phyloP scores from a whole-genome alignment of 2,888 invertebrate genomes.

The Callosobruchus maculatus region DNA sequence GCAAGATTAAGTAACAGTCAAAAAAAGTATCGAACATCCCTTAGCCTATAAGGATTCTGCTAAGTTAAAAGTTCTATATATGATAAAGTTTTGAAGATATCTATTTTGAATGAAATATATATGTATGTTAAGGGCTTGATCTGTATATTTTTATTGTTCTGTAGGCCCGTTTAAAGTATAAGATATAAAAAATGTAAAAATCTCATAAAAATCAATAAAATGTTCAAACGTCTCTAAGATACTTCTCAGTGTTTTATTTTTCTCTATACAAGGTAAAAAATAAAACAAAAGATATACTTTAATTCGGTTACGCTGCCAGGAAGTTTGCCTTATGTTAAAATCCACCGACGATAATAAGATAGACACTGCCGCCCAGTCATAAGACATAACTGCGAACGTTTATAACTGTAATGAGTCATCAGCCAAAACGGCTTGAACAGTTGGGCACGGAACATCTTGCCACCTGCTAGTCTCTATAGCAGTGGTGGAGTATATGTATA shows the following conservation, averaged over 20 bases:
- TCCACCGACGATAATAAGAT: too few relatives aligned
- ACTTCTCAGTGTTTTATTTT: background rate
- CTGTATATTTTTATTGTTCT: constrained; percentile 50
- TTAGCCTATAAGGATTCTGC: constrained; percentile 34
- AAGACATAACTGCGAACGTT: too few relatives aligned
- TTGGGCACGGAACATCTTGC: too few relatives aligned
- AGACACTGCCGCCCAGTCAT: too few relatives aligned
- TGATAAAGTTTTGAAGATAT: constrained; percentile 5
- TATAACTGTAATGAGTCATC: too few relatives aligned
- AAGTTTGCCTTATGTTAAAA: too few relatives aligned
- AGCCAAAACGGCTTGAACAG: too few relatives aligned
- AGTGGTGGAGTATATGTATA: too few relatives aligned
- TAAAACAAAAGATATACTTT: too few relatives aligned
- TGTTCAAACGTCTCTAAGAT: background rate
- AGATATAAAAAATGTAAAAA: constrained; percentile 39
- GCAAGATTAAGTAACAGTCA: background rate
- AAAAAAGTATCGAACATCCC: constrained; percentile 5
- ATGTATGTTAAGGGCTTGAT: constrained; percentile 45
- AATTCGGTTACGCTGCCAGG: too few relatives aligned
- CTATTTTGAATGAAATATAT: constrained; percentile 43
- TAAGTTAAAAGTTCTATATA: constrained; percentile 1
- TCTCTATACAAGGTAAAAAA: too few relatives aligned
- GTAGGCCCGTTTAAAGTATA: constrained; percentile 39
- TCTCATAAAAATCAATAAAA: constrained; percentile 43
- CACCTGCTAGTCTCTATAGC: too few relatives aligned